Evolutionary conservation across 2,888 invertebrate genomes (phyloP).

Genomic region (Oscheius sp.): DNA sequence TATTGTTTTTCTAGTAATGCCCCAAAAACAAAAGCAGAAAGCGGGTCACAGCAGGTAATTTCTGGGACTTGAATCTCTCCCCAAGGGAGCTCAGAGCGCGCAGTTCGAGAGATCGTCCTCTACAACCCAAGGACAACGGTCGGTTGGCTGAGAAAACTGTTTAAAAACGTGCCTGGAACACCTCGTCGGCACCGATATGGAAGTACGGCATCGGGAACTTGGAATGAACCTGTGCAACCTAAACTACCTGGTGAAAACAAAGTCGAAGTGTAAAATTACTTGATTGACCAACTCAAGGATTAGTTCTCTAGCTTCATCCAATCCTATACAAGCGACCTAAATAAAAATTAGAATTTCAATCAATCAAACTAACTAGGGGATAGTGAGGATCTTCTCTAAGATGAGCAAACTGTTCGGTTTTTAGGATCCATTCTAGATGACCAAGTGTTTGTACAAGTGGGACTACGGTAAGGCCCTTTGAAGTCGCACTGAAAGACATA

Average conservation of each 20-base stretch:
- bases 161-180: slow-evolving; percentile 39
- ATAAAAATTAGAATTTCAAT: background rate
- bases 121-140: no score
- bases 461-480: slow-evolving; percentile 77
- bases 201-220: slow-evolving; percentile 75
- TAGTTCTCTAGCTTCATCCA: slow-evolving; percentile 70
- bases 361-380: slow-evolving; percentile 48
- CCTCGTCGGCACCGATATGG: slow-evolving; percentile 74
- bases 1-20: no score
- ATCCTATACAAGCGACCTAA: slow-evolving; percentile 55
- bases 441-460: slow-evolving; percentile 86
- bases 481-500: slow-evolving; percentile 72
- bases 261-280: slow-evolving; percentile 12
- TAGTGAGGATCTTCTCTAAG: slow-evolving; percentile 70
- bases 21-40: no score
- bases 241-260: background rate
- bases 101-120: no score
- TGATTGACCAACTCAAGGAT: slow-evolving; percentile 65
- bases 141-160: slow-evolving; percentile 10
- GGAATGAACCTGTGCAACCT: slow-evolving; percentile 69
- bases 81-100: no score
- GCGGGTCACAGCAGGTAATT: no score
- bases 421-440: slow-evolving; percentile 83
- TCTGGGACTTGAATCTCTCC: no score
- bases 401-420: slow-evolving; percentile 78